Evolutionary conservation across 2,113 vertebrate genomes (phyloP), one percentile per base, ranked within the genome.

Genomic region (Triplophysa rosa): DNA sequence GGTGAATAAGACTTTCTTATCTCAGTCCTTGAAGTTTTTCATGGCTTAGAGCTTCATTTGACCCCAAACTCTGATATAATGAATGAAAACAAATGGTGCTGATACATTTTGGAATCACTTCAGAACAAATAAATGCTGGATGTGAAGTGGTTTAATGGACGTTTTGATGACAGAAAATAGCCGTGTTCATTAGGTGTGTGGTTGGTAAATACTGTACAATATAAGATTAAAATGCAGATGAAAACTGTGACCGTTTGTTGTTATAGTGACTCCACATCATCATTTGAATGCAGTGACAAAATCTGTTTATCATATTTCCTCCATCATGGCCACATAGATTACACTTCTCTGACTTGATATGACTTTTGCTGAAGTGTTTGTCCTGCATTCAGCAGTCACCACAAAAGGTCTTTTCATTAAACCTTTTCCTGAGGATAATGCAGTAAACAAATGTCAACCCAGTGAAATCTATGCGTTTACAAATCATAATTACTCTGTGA

Each of bases 11-110:
- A 77, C 6, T 0, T 40, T 65, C 78, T 80, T 49, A 63, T 80
- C 61, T 79, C 29, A 67, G 58, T 13, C 13, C 61, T 71, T 3
- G 26, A 26, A 5, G 24, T 82, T 77, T 82, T 78, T 66, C 74
- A 64, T 61, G 68, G 42, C 70, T 52, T 40, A 67, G 29, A 80
- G 16, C 75, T 64, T 54, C 21, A 56, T 56, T 56, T 54, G 68
- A 64, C 61, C 61, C 68, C 68, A 42, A 62, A 67, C 67, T 65
- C 62, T 17, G 33, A 78, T 6, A n/a, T 80, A 72, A 67, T 78
- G 47, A 78, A 66, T 72, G 80, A 77, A 78, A 82, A 82, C 67
- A 78, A 67, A 47, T 21, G 24, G 67, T 52, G 64, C 42, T 65
- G 45, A 68, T 58, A 29, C 29, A 72, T 72, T 61, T 56, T 52